Percentiles rank a stretch among this genome's conserved stretches.
These are phyloP conservation scores for Baronia brevicornis DNA, from an alignment of 2,888 invertebrate species.

Conservation along the genomic window DNA sequence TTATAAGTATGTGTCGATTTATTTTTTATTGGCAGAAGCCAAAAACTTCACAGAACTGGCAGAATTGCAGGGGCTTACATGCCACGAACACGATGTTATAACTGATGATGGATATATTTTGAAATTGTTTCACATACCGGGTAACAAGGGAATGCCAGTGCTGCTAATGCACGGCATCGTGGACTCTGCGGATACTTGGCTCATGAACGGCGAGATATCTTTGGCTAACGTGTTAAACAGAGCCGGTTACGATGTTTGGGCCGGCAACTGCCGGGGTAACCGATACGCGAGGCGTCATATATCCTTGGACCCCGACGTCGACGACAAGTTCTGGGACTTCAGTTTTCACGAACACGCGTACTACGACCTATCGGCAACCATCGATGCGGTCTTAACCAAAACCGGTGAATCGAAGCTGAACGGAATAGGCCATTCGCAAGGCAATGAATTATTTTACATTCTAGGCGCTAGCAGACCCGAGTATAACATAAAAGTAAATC, in stretches of 20 bases:
- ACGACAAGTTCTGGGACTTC: constrained; percentile 16
- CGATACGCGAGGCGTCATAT: constrained; percentile 5
- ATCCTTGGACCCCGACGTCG: constrained; percentile 10
- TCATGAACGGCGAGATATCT: constrained; percentile 23
- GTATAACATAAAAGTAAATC: constrained; percentile 16
- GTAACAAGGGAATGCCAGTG: constrained; percentile 13
- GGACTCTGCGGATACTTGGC: constrained; percentile 23
- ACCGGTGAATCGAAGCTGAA: constrained; percentile 5
- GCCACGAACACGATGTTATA: constrained; percentile 22
- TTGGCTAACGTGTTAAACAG: constrained; percentile 18
- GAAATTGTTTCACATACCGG: constrained; percentile 20
- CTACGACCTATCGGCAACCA: constrained; percentile 14
- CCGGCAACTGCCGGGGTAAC: constrained; percentile 12
- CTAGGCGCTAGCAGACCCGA: constrained; percentile 14
- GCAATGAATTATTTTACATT: constrained; percentile 13
- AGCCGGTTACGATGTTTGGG: constrained; percentile 19
- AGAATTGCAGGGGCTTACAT: too few species aligned
- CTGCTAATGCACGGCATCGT: constrained; percentile 14
- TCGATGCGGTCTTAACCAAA: constrained; percentile 11
- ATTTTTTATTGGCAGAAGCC: too few species aligned
- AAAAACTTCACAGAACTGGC: too few species aligned
- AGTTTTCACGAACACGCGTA: constrained; percentile 17
- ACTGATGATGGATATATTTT: constrained; percentile 26
- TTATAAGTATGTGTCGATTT: too few species aligned
- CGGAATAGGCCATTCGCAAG: constrained; percentile 17